Base-by-base conservation (phyloP, 2,797 vertebrate genomes). In the Vespertilio murinus region DNA sequence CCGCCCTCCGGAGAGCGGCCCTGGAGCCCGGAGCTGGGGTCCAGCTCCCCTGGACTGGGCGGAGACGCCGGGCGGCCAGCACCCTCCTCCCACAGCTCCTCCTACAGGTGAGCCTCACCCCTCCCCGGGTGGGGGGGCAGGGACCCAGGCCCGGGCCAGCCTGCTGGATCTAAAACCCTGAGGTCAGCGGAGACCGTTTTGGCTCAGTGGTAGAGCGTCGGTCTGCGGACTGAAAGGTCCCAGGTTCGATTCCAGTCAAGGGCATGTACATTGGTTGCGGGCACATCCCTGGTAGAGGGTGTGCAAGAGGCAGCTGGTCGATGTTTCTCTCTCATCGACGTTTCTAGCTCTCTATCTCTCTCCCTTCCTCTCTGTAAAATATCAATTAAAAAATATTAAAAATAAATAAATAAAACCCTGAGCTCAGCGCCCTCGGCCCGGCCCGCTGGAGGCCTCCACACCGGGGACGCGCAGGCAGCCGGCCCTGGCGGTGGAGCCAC, bases 51-150 rank as follows among this genome's bases (percentile, higher is more conserved):
- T 5, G 90, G 67, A 16, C 90, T 74, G 47, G 91, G 78, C 0
- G 8, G 91, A 69, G 88, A 91, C 0, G n/a, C 61, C 0, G 3
- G 90, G 64, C 67, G 3, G 12, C 92, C 80, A 30, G 75, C 7
- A 1, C 47, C 40, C 1, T 84, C 93, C 38, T 83, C 89, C 14
- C 87, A 6, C 0, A 40, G 65, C 75, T 47, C 92, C 82, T 89
- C 98, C 73, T 96, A 96, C 97, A 98, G 98, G 98, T 98, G 90
- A 97, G 88, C 11, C 61, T 83, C 23, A 0, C 64, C 64, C 45
- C 35, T 40, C 2, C 7, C 18, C 20, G 1, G 47, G 47, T 3
- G 3, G 3, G 7, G 22, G 13, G 40, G 1, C 2, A 6, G 69
- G 42, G 25, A 3, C 45, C 20, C 8, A 13, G 38, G 38, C 56